Evolutionary conservation across 2,797 vertebrate genomes (phyloP).

Genomic region (Periophthalmus magnuspinnatus): DNA sequence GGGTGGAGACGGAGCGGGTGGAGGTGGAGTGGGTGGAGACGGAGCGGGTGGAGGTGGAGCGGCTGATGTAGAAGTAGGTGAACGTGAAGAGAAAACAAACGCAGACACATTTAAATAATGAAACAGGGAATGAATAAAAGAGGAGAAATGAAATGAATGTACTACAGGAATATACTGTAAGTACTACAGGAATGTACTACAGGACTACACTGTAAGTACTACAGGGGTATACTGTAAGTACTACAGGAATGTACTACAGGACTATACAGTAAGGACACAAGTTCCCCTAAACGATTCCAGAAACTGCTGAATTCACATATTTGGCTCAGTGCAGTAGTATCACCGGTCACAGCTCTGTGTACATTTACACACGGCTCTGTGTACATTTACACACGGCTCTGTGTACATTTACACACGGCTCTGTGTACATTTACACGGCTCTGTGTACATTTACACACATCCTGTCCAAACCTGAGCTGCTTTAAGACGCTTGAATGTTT

Average conservation of each 20-base stretch:
- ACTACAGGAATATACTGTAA: no score
- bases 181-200: conserved; percentile 16
- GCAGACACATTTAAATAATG: conserved; percentile 76
- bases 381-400: conserved; percentile 13
- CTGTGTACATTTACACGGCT: conserved; percentile 16
- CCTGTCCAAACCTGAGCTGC: conserved; percentile 3
- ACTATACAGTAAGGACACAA: background rate
- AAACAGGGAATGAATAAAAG: conserved; percentile 64
- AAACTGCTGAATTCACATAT: conserved; percentile 50
- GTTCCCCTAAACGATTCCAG: conserved; percentile 64
- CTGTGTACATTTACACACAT: no score
- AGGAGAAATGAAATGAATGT: conserved; percentile 52
- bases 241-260: no score
- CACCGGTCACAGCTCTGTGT: conserved; percentile 20
- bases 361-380: conserved; percentile 7
- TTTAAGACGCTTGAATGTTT: conserved; percentile 30
- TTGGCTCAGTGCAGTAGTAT: conserved; percentile 19
- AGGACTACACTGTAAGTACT: no score
- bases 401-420: conserved; percentile 16
- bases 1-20: no score
- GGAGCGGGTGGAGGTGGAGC: background rate
- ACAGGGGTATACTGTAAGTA: no score
- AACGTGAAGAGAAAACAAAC: conserved; percentile 54
- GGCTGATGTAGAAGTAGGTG: conserved; percentile 18
- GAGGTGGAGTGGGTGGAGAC: no score